Conservation (phyloP, 2,113 vertebrate species). For the Lichenostomus cassidix region DNA sequence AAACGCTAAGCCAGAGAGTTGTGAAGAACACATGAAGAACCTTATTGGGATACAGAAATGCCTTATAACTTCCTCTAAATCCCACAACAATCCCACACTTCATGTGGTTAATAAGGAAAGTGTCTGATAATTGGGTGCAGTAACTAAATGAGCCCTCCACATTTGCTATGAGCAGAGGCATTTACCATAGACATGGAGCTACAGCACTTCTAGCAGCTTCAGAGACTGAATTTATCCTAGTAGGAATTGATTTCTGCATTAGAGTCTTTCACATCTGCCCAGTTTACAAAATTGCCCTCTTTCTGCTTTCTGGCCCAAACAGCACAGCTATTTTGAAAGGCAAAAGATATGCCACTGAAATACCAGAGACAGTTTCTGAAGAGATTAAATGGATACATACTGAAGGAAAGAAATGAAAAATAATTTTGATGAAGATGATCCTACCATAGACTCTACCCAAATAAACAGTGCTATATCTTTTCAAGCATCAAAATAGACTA, state of each 20-base stretch:
- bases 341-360: background rate
- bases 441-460: background rate
- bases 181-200: fast-evolving
- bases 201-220: background rate
- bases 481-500: background rate
- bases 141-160: background rate
- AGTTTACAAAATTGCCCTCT: background rate
- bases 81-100: background rate
- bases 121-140: background rate
- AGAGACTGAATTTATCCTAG: background rate
- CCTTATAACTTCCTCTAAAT: background rate
- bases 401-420: background rate
- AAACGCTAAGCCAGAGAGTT: background rate
- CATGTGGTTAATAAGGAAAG: background rate
- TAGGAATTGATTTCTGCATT: background rate
- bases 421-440: background rate
- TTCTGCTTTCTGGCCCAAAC: background rate
- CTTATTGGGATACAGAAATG: background rate
- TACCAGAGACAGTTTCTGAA: background rate
- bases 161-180: background rate
- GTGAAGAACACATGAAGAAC: background rate
- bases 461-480: background rate
- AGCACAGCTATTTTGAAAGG: background rate
- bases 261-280: background rate
- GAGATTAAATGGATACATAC: background rate